Conservation (phyloP, 2,797 vertebrate species). For the Gorsachius magnificus region DNA sequence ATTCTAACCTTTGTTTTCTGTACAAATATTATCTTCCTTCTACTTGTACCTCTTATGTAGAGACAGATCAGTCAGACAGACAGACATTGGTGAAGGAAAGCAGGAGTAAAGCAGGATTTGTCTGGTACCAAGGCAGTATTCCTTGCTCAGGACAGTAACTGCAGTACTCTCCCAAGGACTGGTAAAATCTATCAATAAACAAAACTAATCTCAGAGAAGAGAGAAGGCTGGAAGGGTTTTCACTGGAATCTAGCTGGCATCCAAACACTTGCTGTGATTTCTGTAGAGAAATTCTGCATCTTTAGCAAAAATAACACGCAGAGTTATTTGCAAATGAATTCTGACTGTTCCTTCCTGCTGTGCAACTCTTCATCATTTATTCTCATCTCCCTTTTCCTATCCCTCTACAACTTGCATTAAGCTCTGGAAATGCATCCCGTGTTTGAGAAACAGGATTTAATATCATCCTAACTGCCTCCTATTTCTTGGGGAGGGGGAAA, state of each 20-base stretch:
- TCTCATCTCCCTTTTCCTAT: neutral
- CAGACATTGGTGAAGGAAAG: neutral
- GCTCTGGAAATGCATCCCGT: neutral
- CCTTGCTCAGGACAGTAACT: neutral
- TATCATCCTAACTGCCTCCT: neutral
- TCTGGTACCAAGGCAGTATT: neutral
- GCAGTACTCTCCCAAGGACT: neutral
- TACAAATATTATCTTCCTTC: neutral
- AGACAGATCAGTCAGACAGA: neutral
- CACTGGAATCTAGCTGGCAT: neutral
- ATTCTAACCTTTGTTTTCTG: neutral
- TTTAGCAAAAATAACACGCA: neutral
- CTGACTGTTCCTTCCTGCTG: neutral
- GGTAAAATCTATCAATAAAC: neutral
- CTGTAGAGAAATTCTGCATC: neutral
- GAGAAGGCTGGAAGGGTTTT: neutral
- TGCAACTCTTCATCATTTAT: neutral
- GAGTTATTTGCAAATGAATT: conserved; percentile 23
- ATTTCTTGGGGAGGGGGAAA: neutral
- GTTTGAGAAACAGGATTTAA: neutral
- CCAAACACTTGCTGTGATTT: neutral
- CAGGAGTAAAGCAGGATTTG: neutral
- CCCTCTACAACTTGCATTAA: neutral
- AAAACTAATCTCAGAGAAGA: neutral
- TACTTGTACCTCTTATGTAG: neutral